Base-by-base conservation (phyloP, 2,888 invertebrate genomes). In the Limnephilus auricula region DNA sequence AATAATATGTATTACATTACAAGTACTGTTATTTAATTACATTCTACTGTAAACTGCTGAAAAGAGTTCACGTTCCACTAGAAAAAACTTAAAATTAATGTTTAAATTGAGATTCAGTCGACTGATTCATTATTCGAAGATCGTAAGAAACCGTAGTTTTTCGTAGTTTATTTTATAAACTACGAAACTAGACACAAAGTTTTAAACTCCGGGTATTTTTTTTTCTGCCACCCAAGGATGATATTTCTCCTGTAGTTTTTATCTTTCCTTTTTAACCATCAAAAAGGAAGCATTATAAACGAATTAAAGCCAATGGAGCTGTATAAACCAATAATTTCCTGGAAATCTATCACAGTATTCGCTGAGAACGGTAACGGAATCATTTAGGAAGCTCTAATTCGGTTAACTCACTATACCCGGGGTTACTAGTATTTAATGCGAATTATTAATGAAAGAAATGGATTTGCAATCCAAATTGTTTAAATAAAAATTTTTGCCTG, bases 311-410 rank as follows among this genome's bases (percentile, higher is more conserved):
- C 80, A 18, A 18, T 32, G 34, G 25, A 25, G 37, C 34, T 82
- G 82, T 34, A 82, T 82, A 82, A 82, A 32, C 34, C 82, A 82
- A 82, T 82, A 82, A 82, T 82, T 82, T 82, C 82, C 82, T 32
- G 34, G 82, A 82, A 18, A 82, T n/a, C 34, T 15, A 45, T 31
- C 10, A 15, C 50, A 5, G 82, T 25, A n/a, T 82, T 37, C 18
- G 18, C 34, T 32, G 82, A 82, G 5, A 82, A 18, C 25, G 32
- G 82, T 25, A 31, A 31, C 10, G 30, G 80, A 82, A 10, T 82
- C 34, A 34, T 34, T 82, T 18, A 82, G 18, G 37, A 82, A 82
- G 18, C 32, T 82, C 25, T 82, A 82, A 82, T 45, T 86, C 85
- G 15, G 15, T 86, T 86, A n/a, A 4, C n/a, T 65, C 9, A 9